Percentiles rank a stretch among this genome's conserved stretches.
Evolutionary conservation across 2,888 invertebrate genomes (phyloP).

Genomic region (Aporophyla nigra): DNA sequence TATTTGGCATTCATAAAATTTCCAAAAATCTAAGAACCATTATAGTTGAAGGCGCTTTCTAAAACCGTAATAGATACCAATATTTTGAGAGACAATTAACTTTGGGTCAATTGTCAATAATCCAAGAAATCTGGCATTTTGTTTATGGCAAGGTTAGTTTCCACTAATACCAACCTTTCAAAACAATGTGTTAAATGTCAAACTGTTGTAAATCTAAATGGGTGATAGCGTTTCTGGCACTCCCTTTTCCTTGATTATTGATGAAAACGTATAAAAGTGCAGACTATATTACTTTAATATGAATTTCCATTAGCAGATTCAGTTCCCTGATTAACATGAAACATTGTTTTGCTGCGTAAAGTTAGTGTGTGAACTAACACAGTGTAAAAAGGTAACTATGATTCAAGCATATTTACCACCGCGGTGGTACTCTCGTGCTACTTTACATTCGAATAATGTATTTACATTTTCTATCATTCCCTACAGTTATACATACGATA

Average conservation of each 20-base stretch:
- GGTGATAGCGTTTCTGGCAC: constrained; percentile 73
- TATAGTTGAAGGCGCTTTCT: too few relatives aligned
- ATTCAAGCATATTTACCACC: constrained; percentile 54
- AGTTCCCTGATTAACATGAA: constrained; percentile 49
- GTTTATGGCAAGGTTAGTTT: constrained; percentile 11
- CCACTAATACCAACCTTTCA: constrained; percentile 47
- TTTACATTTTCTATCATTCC: constrained; percentile 14
- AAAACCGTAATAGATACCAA: neutral
- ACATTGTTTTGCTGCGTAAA: constrained; percentile 45
- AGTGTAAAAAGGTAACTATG: constrained; percentile 62
- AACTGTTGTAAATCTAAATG: constrained; percentile 63
- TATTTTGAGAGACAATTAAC: neutral
- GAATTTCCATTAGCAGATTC: constrained; percentile 46
- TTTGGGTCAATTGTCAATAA: neutral
- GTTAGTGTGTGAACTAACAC: constrained; percentile 54
- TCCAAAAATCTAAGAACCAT: too few relatives aligned
- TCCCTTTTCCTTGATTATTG: constrained; percentile 74
- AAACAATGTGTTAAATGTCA: constrained; percentile 59
- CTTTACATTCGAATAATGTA: constrained; percentile 28
- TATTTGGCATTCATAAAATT: neutral
- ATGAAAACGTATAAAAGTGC: constrained; percentile 54
- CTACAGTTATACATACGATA: neutral
- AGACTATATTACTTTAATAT: constrained; percentile 57
- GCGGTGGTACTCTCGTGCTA: constrained; percentile 49
- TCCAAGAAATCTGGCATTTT: neutral